Percentiles rank a stretch among this genome's conserved stretches.
Conservation (phyloP, 2,888 invertebrate species). For the Gymnocheta viridis region DNA sequence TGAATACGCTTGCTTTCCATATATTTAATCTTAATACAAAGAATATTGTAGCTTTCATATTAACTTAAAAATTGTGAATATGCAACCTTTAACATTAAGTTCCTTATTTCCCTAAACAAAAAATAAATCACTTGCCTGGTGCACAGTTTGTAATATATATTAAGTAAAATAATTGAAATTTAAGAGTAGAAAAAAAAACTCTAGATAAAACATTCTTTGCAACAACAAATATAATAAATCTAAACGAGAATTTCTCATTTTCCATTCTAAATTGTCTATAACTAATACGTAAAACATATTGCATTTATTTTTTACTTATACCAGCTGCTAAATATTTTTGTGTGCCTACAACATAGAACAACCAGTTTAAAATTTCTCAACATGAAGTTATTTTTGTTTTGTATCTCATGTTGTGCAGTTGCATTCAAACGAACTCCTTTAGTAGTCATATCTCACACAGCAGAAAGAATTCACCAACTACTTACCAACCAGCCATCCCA, state of each 20-base stretch:
- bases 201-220: not conserved
- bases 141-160: not conserved
- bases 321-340: constrained; percentile 42
- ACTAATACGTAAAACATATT: constrained; percentile 51
- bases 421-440: constrained; percentile 51
- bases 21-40: not conserved
- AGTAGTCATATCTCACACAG: constrained; percentile 50
- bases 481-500: constrained; percentile 6
- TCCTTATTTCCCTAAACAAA: not conserved
- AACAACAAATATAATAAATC: constrained; percentile 36
- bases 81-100: not conserved
- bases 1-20: not conserved
- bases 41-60: not conserved
- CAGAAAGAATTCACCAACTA: constrained; percentile 47
- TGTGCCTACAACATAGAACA: constrained; percentile 12
- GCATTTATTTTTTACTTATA: constrained; percentile 18
- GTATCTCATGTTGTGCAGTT: constrained; percentile 29
- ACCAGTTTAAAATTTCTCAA: constrained; percentile 34
- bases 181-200: not conserved
- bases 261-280: constrained; percentile 47
- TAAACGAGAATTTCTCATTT: constrained; percentile 38
- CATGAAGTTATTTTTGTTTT: constrained; percentile 17
- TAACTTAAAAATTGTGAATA: not conserved
- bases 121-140: not conserved
- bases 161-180: constrained; percentile 4